These are phyloP conservation scores for Zaprionus ornatus DNA, from an alignment of 1,140 invertebrate species.

Conservation along the genomic window DNA sequence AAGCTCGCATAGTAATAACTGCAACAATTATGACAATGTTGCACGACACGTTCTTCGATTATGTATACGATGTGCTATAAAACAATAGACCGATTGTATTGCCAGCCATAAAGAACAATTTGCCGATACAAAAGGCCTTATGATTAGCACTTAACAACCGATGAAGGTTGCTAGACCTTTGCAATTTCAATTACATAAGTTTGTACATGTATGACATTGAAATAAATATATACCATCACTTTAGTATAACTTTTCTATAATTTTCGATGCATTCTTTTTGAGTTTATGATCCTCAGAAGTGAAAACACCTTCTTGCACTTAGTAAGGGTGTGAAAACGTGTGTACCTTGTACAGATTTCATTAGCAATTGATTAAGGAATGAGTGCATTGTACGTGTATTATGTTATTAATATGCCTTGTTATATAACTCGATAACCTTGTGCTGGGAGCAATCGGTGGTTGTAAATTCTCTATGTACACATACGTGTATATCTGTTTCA, in stretches of 20 bases:
- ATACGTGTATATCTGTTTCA: background rate
- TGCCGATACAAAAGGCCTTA: conserved; percentile 7
- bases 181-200: background rate
- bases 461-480: background rate
- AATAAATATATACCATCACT: background rate
- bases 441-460: background rate
- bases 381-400: background rate
- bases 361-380: background rate
- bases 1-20: background rate
- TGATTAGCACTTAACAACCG: conserved; percentile 15
- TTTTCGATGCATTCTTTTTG: background rate
- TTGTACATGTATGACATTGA: background rate
- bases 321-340: background rate
- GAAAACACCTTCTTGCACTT: background rate
- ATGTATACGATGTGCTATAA: conserved; percentile 21
- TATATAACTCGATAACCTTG: background rate
- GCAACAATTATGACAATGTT: background rate
- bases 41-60: background rate
- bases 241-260: background rate
- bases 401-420: background rate
- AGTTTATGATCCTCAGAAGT: background rate
- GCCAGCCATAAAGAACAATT: conserved; percentile 25
- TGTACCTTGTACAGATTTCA: conserved; percentile 2
- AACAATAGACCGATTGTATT: conserved; percentile 26
- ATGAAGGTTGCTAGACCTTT: background rate